Base-by-base conservation (phyloP, 2,113 vertebrate species). In the Nothobranchius kuhntae region DNA sequence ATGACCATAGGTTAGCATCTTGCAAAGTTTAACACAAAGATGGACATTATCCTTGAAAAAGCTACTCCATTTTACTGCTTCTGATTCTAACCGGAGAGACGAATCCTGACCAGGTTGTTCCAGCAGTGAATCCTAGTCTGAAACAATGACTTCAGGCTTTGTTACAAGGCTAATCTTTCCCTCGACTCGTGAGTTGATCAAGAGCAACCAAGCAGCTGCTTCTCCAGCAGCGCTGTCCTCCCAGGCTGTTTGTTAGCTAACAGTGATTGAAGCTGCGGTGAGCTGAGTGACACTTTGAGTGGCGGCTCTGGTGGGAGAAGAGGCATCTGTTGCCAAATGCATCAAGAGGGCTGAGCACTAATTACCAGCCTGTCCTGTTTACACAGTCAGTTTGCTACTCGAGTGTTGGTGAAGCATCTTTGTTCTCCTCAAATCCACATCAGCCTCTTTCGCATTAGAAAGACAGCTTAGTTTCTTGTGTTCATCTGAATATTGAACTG, bases 331-430 rank as follows among this genome's bases (percentile, higher is more conserved):
- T 83, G 64, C 84, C 72, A 78, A 80, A 74, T 9, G 56, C 70
- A 75, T 75, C 63, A 21, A 73, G 74, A 77, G 79, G 75, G 54
- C 68, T n/a, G 48, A 75, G 38, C 72, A 50, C 54, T 83, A 83
- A 84, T 85, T 82, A 84, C 63, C 74, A 82, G 66, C 71, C 65
- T 65, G 81, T 75, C 73, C 77, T 82, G 68, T 80, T 82, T 73
- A 63, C 71, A 80, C 73, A 64, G 75, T 65, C 26, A 64, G 67
- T 53, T 76, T 66, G 68, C 42, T 68, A 47, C 38, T 61, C 0
- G 61, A 78, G 71, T 42, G 55, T 42, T 40, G 13, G 21, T 2
- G 64, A 52, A 9, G 53, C 65, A 21, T 73, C 58, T 53, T 71
- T 45, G 45, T 13, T n/a, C 42, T 36, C 56, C 65, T 14, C 5